phyloP scores from a whole-genome alignment of 2,113 vertebrate species.

The Brachirus orientalis region DNA sequence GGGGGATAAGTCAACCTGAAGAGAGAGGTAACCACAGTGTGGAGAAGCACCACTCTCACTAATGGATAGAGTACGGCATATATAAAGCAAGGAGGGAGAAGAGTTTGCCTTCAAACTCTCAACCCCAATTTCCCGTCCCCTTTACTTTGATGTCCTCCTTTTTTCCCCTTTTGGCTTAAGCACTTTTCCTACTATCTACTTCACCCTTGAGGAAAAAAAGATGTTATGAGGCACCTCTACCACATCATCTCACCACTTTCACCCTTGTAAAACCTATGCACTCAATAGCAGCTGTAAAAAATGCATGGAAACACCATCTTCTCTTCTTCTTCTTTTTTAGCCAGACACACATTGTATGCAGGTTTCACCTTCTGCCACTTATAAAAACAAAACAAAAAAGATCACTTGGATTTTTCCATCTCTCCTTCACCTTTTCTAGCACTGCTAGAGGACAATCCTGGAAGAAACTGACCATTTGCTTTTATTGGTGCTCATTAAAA shows the following conservation, averaged over 20 bases:
- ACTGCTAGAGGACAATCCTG: constrained; percentile 39
- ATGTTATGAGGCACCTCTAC: constrained; percentile 21
- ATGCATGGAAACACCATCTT: constrained; percentile 64
- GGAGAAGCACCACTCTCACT: constrained; percentile 63
- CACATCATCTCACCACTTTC: constrained; percentile 31
- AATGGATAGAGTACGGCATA: constrained; percentile 64
- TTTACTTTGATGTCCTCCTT: background rate
- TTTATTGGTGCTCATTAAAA: constrained; percentile 66
- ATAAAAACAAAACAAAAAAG: constrained; percentile 37
- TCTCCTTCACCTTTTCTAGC: constrained; percentile 37
- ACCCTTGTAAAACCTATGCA: constrained; percentile 54
- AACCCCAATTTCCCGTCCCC: constrained; percentile 27
- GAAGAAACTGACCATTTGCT: constrained; percentile 39
- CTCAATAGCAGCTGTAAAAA: constrained; percentile 66
- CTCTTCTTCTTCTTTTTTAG: constrained; percentile 11
- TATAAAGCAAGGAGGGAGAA: constrained; percentile 20
- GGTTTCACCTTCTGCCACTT: constrained; percentile 46
- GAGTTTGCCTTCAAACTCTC: constrained; percentile 25
- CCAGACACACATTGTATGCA: constrained; percentile 46
- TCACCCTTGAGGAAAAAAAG: background rate
- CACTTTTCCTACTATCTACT: constrained; percentile 7
- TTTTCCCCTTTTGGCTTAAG: constrained; percentile 3
- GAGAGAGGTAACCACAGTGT: constrained; percentile 44
- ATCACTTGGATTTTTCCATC: constrained; percentile 1
- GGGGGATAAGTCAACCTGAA: constrained; percentile 57